These are phyloP conservation scores for Procavia capensis DNA, from an alignment of 2,113 vertebrate species.

Conservation along the genomic window DNA sequence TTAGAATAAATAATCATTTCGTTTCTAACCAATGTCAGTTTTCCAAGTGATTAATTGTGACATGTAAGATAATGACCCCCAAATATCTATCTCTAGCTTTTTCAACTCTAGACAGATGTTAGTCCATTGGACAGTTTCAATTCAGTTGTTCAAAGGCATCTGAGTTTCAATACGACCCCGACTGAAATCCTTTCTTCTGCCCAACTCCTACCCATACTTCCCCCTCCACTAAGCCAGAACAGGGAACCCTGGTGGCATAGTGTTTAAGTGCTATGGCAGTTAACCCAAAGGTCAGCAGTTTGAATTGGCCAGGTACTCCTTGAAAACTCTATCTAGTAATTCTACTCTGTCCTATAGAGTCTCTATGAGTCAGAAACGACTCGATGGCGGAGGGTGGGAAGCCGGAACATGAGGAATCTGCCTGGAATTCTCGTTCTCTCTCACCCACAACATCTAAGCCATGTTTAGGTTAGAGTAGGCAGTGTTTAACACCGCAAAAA, in stretches of 20 bases:
- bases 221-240: background rate
- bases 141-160: background rate
- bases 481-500: background rate
- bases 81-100: background rate
- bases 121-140: background rate
- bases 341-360: no score
- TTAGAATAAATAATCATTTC: background rate
- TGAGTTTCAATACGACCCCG: background rate
- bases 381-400: no score
- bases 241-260: no score
- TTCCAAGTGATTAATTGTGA: background rate
- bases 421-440: background rate
- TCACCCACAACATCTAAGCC: background rate
- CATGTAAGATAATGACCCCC: background rate
- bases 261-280: no score
- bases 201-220: accelerated
- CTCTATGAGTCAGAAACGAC: no score
- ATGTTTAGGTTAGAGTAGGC: background rate
- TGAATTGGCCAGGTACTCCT: no score
- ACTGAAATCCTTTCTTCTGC: background rate
- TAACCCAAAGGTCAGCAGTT: no score
- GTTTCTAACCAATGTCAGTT: background rate
- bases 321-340: no score
- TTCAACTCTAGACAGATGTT: background rate
- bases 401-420: background rate